A percentile compares a stretch with the other conserved stretches of the same genome.
Conservation (phyloP, 2,113 vertebrate species). For the Nyctibius bracteatus region DNA sequence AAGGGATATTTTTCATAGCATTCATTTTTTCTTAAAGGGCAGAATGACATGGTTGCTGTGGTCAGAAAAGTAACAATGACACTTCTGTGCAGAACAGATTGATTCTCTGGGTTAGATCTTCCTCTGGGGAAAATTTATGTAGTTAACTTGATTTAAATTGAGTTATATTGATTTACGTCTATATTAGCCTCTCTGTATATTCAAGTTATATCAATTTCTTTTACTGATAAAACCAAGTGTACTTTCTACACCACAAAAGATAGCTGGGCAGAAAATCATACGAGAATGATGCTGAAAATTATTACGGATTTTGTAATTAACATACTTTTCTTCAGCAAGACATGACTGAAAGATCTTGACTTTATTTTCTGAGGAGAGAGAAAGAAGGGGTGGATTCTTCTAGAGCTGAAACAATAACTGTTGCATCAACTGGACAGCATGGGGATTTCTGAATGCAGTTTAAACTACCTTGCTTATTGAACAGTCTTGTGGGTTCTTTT, state of each 20-base stretch:
- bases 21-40: not conserved
- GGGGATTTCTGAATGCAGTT: not conserved
- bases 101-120: not conserved
- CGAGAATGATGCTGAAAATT: not conserved
- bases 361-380: not conserved
- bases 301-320: not conserved
- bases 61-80: not conserved
- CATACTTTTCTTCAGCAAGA: not conserved
- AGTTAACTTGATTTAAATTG: not conserved
- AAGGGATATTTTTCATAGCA: not conserved
- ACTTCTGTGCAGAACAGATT: not conserved
- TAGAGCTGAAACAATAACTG: not conserved
- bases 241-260: not conserved
- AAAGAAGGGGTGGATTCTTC: not conserved
- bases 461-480: not conserved
- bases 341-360: not conserved
- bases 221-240: not conserved
- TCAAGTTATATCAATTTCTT: not conserved
- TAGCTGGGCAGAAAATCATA: not conserved
- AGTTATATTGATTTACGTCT: not conserved
- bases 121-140: not conserved
- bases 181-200: not conserved
- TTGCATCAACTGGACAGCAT: not conserved
- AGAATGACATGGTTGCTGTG: not conserved
- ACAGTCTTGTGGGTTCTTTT: not conserved